These are phyloP conservation scores for Halocynthia roretzi DNA, from an alignment of 23 tunicate species.

Conservation along the genomic window DNA sequence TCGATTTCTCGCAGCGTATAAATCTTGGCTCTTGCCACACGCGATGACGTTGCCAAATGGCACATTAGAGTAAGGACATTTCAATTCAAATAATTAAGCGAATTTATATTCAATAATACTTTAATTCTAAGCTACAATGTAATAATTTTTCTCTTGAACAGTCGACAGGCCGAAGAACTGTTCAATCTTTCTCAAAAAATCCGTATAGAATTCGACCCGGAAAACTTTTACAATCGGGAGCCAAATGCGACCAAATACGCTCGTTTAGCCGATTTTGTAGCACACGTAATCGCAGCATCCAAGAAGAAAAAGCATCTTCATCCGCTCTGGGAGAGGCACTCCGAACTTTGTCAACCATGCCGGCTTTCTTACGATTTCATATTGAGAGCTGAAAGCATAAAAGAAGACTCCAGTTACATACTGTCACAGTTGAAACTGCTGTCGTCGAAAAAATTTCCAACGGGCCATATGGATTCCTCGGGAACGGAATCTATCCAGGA, in stretches of 20 bases:
- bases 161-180: background rate
- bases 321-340: constrained; percentile 8
- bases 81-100: no score
- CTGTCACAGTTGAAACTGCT: background rate
- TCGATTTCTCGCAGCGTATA: constrained; percentile 7
- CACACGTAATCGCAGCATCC: background rate
- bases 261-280: constrained; percentile 5
- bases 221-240: background rate
- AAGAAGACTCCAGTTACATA: constrained; percentile 6
- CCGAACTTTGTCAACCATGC: constrained; percentile 5
- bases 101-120: no score
- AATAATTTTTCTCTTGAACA: no score
- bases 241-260: background rate
- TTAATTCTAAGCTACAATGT: no score
- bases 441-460: background rate
- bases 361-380: constrained; percentile 7
- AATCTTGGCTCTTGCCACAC: background rate
- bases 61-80: no score
- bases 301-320: background rate
- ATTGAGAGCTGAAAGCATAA: constrained; percentile 11
- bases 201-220: background rate
- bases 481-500: background rate
- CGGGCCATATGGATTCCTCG: background rate
- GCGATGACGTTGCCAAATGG: no score
- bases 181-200: background rate